phyloP scores from a whole-genome alignment of 1,140 invertebrate species.

The Apis cerana region DNA sequence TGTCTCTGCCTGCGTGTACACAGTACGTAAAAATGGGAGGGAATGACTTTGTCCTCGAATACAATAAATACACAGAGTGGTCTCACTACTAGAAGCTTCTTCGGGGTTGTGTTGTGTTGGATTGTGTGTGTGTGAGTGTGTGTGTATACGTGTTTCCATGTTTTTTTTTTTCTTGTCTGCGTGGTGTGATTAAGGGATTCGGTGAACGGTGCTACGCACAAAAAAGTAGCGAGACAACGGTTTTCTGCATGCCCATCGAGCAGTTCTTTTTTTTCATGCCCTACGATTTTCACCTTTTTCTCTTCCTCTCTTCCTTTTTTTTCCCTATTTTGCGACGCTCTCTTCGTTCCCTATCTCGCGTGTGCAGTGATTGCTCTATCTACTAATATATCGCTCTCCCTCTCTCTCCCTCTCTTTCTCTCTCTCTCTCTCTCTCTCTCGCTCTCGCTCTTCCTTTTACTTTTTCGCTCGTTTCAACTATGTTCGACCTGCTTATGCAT shows the following conservation, averaged over 20 bases:
- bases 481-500: not conserved
- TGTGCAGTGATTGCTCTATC: not conserved
- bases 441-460: not conserved
- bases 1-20: slow-evolving; percentile 32
- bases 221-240: slow-evolving; percentile 41
- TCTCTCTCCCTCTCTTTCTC: not conserved
- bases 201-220: slow-evolving; percentile 34
- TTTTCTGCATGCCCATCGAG: slow-evolving; percentile 28
- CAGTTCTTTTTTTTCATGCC: not conserved
- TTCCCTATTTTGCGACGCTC: slow-evolving; percentile 16
- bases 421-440: not conserved
- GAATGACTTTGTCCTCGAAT: slow-evolving; percentile 62
- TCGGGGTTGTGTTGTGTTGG: slow-evolving; percentile 23
- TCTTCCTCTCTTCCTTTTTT: slow-evolving; percentile 12
- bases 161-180: not conserved
- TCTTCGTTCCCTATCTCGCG: slow-evolving; percentile 3
- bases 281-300: not conserved
- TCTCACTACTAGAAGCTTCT: slow-evolving; percentile 51
- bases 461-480: not conserved
- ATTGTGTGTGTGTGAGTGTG: not conserved
- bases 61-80: slow-evolving; percentile 71
- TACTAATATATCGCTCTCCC: not conserved
- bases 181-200: not conserved
- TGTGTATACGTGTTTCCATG: not conserved
- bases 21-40: slow-evolving; percentile 32